These are phyloP conservation scores for Lottia scabra DNA, from an alignment of 2,888 invertebrate species.

Conservation along the genomic window DNA sequence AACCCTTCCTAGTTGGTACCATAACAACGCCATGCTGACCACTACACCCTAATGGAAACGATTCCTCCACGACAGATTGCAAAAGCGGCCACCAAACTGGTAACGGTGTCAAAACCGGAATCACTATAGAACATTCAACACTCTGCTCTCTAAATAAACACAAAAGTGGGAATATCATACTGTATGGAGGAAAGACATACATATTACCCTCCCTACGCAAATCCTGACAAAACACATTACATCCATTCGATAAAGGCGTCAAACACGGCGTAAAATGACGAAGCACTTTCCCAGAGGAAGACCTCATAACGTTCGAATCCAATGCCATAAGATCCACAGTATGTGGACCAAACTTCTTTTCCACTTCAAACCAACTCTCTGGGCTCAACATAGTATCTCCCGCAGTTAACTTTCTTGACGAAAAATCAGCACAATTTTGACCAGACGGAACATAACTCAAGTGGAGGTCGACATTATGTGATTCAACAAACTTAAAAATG, in stretches of 20 bases:
- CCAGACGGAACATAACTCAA: not conserved
- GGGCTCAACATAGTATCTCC: not conserved
- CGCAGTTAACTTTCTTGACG: too few species aligned
- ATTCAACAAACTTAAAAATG: too few species aligned
- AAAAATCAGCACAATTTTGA: not conserved
- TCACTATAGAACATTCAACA: not conserved
- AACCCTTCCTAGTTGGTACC: not conserved
- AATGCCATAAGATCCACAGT: not conserved
- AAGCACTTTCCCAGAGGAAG: too few species aligned
- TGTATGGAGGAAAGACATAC: too few species aligned
- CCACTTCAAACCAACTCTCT: not conserved
- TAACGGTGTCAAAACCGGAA: not conserved
- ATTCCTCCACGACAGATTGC: not conserved
- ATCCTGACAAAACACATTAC: not conserved
- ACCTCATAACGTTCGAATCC: not conserved
- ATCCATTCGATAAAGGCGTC: not conserved
- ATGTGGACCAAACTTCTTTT: not conserved
- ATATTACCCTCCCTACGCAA: not conserved
- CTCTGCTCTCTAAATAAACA: not conserved
- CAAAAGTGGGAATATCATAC: not conserved
- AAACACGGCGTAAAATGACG: not conserved
- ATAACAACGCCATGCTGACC: not conserved
- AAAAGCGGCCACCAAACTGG: not conserved
- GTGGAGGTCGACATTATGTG: not conserved
- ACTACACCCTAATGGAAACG: not conserved